These are phyloP conservation scores for Channa argus DNA, from an alignment of 2,113 vertebrate genomes.

Conservation along the genomic window DNA sequence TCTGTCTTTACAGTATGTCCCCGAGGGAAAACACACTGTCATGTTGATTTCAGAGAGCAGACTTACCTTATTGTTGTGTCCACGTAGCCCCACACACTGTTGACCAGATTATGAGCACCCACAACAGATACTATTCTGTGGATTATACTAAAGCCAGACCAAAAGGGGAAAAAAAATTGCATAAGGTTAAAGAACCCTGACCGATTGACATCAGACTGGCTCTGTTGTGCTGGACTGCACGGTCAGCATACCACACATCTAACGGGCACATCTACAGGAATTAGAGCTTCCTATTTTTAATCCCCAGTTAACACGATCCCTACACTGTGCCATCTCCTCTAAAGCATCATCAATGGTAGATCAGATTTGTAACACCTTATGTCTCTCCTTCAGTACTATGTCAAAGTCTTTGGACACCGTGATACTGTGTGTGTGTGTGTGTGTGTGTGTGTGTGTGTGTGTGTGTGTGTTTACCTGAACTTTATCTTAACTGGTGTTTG, in stretches of 20 bases:
- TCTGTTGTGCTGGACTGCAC: neutral
- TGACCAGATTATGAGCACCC: constrained; percentile 63
- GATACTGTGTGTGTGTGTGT: no score
- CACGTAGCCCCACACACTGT: constrained; percentile 69
- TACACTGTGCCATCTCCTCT: neutral
- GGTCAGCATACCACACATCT: neutral
- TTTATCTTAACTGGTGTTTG: neutral
- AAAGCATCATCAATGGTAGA: neutral
- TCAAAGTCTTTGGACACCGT: neutral
- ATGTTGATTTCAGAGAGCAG: no score
- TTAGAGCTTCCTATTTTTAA: no score
- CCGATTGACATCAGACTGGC: neutral
- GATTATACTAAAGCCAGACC: constrained; percentile 64
- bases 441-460: no score
- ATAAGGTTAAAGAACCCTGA: neutral
- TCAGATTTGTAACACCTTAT: neutral
- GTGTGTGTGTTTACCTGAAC: neutral
- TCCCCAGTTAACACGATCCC: neutral
- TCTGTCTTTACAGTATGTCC: no score
- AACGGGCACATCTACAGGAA: neutral
- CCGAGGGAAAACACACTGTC: no score
- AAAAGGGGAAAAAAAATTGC: constrained; percentile 9
- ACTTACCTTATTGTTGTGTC: constrained; percentile 74
- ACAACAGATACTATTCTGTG: constrained; percentile 62
- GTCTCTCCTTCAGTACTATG: neutral